A percentile compares a stretch with the other conserved stretches of the same genome.
Evolutionary conservation across 2,113 vertebrate species (phyloP).

Genomic region (Neodon shergylaensis): DNA sequence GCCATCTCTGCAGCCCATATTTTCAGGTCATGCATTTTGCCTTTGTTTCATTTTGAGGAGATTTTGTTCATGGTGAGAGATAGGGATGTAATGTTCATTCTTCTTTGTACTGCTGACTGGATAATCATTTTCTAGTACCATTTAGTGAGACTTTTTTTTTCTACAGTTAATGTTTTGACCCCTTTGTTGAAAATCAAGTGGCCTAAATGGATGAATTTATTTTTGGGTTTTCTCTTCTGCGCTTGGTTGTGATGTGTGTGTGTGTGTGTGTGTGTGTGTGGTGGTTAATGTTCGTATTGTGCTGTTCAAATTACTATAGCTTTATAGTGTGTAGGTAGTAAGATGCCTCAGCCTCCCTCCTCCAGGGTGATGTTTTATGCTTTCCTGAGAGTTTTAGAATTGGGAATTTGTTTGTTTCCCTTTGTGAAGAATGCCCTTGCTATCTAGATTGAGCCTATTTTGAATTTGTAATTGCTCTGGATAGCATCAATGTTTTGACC

Average conservation of each 20-base stretch:
- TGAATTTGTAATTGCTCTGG: background rate
- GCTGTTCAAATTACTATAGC: background rate
- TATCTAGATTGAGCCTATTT: background rate
- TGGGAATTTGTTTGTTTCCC: background rate
- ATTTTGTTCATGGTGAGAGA: background rate
- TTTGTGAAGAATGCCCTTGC: background rate
- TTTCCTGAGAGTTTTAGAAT: background rate
- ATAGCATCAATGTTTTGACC: background rate
- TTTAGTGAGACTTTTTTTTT: background rate
- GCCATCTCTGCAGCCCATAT: too few species aligned
- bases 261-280: background rate
- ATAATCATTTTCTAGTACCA: background rate
- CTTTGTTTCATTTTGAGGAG: background rate
- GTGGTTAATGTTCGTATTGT: background rate
- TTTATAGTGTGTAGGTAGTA: background rate
- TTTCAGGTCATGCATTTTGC: background rate
- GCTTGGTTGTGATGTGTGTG: background rate
- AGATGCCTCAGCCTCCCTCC: background rate
- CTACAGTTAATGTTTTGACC: background rate
- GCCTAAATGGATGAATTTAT: background rate
- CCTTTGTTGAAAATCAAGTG: background rate
- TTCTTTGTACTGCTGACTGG: background rate
- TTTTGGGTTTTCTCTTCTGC: background rate
- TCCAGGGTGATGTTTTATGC: background rate
- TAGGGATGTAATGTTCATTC: background rate